Percentiles rank a stretch among this genome's conserved stretches.
Evolutionary conservation across 2,113 vertebrate species (phyloP).

Genomic region (Procavia capensis): DNA sequence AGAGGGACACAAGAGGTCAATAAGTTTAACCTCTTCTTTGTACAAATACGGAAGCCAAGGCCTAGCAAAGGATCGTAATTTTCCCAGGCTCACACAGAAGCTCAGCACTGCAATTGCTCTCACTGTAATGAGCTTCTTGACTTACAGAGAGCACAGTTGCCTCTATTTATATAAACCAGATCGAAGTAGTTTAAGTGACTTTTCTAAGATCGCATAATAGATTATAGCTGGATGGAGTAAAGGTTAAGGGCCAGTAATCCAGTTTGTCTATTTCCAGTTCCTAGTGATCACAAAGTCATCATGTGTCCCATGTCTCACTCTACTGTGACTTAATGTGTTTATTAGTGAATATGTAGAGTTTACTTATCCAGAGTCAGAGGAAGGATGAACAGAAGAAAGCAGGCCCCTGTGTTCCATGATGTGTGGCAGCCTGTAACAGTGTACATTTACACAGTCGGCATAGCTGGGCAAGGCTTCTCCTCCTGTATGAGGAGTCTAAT

Average conservation of each 20-base stretch:
- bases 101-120: not conserved
- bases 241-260: not conserved
- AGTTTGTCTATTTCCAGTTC: not conserved
- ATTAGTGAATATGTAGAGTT: not conserved
- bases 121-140: not conserved
- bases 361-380: not conserved
- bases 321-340: not conserved
- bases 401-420: too few relatives aligned
- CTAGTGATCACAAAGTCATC: not conserved
- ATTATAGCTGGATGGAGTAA: not conserved
- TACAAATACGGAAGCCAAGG: not conserved
- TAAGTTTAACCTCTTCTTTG: not conserved
- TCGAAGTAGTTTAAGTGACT: not conserved
- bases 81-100: not conserved
- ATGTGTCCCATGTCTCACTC: too few relatives aligned
- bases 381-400: not conserved
- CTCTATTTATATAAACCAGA: not conserved
- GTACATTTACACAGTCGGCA: accelerated
- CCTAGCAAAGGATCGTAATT: not conserved
- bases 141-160: not conserved
- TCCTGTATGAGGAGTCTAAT: too few relatives aligned
- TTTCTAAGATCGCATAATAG: not conserved
- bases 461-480: not conserved
- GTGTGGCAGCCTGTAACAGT: accelerated
- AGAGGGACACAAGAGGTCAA: not conserved